Evolutionary conservation across 2,888 invertebrate genomes (phyloP).

Genomic region (Dione vanillae): DNA sequence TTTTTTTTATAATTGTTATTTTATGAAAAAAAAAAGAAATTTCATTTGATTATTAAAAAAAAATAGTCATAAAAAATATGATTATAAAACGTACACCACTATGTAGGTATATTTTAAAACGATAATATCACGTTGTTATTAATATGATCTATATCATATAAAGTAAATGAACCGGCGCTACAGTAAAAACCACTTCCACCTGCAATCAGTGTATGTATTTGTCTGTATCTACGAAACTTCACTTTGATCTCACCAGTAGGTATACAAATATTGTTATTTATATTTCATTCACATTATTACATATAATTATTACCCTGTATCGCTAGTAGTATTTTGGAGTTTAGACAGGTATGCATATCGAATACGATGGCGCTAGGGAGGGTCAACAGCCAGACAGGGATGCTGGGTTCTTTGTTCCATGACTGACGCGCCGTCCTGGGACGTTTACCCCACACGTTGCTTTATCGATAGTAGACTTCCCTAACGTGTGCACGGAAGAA

Average conservation of each 20-base stretch:
- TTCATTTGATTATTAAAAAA: neutral
- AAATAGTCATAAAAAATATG: neutral
- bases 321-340: conserved; percentile 10
- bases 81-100: neutral
- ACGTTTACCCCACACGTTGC: conserved; percentile 65
- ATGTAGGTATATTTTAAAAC: neutral
- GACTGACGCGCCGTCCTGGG: conserved; percentile 53
- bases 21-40: too few species aligned
- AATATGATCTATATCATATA: neutral
- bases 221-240: neutral
- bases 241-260: neutral
- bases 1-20: too few species aligned
- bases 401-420: conserved; percentile 66
- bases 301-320: neutral
- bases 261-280: neutral
- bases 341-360: conserved; percentile 36
- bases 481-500: neutral
- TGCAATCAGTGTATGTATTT: too few species aligned
- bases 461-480: conserved; percentile 36
- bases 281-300: neutral
- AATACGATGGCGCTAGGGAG: conserved; percentile 40
- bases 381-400: conserved; percentile 78
- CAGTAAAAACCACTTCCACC: too few species aligned
- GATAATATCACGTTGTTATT: neutral
- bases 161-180: too few species aligned